Evolutionary conservation across 2,888 invertebrate genomes (phyloP).

Genomic region (Gibbula magus): DNA sequence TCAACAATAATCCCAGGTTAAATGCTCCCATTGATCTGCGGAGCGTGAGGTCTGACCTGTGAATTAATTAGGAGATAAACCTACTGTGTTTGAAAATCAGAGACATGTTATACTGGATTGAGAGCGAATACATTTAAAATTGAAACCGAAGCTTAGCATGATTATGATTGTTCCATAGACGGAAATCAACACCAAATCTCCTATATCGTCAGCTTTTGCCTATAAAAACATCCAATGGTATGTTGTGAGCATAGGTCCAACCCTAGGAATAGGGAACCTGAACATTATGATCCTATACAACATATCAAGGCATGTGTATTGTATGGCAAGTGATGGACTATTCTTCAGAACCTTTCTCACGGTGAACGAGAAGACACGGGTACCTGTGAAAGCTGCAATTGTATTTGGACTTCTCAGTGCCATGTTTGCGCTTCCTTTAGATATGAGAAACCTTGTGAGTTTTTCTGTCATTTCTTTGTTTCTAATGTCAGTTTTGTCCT

Average conservation of each 20-base stretch:
- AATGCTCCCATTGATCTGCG: too few species aligned
- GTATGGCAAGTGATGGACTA: conserved; percentile 92
- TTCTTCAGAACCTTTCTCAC: conserved; percentile 83
- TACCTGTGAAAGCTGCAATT: conserved; percentile 65
- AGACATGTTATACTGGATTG: too few species aligned
- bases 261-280: conserved; percentile 65
- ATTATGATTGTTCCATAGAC: conserved; percentile 65
- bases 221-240: conserved; percentile 57
- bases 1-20: too few species aligned
- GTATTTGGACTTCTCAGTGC: conserved; percentile 62
- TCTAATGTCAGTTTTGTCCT: conserved; percentile 86
- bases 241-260: conserved; percentile 65
- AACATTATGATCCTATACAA: conserved; percentile 87
- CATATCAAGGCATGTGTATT: conserved; percentile 89
- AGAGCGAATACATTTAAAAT: too few species aligned
- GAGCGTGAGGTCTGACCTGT: too few species aligned
- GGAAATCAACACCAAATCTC: conserved; percentile 60
- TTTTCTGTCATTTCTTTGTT: conserved; percentile 86
- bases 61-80: too few species aligned
- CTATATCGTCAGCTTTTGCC: conserved; percentile 68
- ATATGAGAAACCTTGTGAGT: conserved; percentile 90
- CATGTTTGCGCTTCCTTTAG: conserved; percentile 87
- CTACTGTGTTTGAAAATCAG: too few species aligned
- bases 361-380: conserved; percentile 85
- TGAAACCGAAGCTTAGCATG: too few species aligned